These are phyloP conservation scores for Glaucidium brasilianum DNA, from an alignment of 2,113 vertebrate species.

Conservation along the genomic window DNA sequence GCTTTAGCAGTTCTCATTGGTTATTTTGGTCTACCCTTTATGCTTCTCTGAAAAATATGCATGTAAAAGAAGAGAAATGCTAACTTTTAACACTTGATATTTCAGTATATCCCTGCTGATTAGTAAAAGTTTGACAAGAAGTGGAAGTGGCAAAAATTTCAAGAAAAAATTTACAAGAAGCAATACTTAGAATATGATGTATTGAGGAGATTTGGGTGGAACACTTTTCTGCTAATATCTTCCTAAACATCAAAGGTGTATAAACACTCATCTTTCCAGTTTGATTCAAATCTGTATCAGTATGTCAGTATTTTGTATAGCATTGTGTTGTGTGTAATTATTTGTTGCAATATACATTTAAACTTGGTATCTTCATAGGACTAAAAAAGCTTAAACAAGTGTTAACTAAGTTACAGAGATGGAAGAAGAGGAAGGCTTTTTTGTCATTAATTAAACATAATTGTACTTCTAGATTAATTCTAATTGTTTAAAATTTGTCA, in stretches of 20 bases:
- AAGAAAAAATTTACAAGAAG: not conserved
- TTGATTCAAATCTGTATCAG: not conserved
- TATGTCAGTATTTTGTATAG: not conserved
- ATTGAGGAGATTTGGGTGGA: not conserved
- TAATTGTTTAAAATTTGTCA: not conserved
- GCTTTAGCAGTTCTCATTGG: not conserved
- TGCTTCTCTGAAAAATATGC: not conserved
- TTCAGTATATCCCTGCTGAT: not conserved
- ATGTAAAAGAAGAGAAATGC: not conserved
- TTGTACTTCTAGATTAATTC: not conserved
- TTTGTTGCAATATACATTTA: not conserved
- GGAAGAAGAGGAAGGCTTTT: not conserved
- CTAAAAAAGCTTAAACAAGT: not conserved
- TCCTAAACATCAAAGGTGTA: not conserved
- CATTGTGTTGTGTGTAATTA: not conserved
- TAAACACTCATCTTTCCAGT: not conserved
- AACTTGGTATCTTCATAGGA: not conserved
- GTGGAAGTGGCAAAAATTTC: not conserved
- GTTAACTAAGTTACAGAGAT: not conserved
- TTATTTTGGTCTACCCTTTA: not conserved
- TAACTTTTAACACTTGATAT: not conserved
- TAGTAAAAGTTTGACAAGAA: not conserved
- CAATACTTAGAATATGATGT: not conserved
- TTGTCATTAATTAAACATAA: not conserved
- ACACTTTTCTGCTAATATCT: not conserved